A percentile compares a stretch with the other conserved stretches of the same genome.
Evolutionary conservation across 2,113 vertebrate species (phyloP).

Genomic region (Nicator chloris): DNA sequence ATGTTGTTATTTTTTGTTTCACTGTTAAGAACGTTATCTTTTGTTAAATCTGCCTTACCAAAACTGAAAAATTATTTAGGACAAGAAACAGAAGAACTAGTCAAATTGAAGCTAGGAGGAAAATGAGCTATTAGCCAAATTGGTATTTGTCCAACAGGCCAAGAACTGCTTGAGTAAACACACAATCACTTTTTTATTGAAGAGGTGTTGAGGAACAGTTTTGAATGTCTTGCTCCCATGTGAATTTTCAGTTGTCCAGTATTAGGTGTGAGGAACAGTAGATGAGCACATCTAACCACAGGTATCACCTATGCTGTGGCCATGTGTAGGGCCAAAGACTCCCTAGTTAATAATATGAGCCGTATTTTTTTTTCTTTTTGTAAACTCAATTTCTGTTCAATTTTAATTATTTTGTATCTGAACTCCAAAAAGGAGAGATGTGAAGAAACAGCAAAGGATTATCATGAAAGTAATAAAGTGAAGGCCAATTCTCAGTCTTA

Average conservation of each 20-base stretch:
- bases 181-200: neutral
- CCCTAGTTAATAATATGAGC: neutral
- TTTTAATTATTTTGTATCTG: neutral
- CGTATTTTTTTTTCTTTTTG: rapidly evolving
- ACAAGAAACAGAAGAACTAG: neutral
- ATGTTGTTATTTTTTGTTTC: neutral
- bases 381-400: neutral
- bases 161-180: neutral
- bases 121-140: neutral
- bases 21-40: neutral
- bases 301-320: neutral
- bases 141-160: neutral
- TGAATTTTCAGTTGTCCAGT: neutral
- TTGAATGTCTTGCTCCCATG: neutral
- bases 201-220: neutral
- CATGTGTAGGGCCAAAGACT: neutral
- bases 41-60: neutral
- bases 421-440: neutral
- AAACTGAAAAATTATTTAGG: neutral
- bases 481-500: neutral
- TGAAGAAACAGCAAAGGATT: neutral
- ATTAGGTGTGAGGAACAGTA: neutral
- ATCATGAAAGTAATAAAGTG: neutral
- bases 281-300: neutral
- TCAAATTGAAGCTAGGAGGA: neutral